Conservation (phyloP, 2,113 vertebrate genomes). For the Suricata suricatta region DNA sequence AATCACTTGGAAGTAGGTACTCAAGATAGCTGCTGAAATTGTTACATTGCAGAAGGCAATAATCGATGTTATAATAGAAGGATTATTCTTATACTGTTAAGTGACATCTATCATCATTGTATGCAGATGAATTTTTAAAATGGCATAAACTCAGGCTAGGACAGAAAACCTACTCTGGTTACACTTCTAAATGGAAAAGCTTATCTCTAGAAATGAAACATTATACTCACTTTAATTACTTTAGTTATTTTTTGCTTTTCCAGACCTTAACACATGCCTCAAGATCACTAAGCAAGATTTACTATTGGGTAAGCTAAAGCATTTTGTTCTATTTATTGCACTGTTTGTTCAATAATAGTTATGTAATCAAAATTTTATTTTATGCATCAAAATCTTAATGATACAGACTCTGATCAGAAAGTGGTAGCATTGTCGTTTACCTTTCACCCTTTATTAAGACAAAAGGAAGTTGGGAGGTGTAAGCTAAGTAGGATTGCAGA, state of each 20-base stretch:
- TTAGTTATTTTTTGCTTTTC: conserved; percentile 2
- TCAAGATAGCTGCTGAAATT: background rate
- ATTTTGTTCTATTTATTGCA: background rate
- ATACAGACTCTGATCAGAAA: background rate
- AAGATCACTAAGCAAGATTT: conserved; percentile 51
- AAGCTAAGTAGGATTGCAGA: background rate
- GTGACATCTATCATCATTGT: background rate
- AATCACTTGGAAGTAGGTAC: background rate
- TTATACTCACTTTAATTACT: background rate
- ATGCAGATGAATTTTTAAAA: conserved; percentile 11
- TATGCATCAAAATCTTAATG: background rate
- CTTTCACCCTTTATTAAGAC: background rate
- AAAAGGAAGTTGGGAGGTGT: background rate
- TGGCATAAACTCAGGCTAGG: background rate
- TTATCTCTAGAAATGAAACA: conserved; percentile 33
- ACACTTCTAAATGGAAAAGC: conserved; percentile 43
- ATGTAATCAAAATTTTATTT: background rate
- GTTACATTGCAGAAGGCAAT: background rate
- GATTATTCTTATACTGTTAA: background rate
- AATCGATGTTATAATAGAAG: background rate
- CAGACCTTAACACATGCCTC: conserved; percentile 18
- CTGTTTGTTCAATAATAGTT: conserved; percentile 22
- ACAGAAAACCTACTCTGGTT: background rate
- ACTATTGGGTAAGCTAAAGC: background rate
- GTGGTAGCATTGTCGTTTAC: background rate